Base-by-base conservation (phyloP, 2,113 vertebrate genomes). In the Lipotes vexillifer region DNA sequence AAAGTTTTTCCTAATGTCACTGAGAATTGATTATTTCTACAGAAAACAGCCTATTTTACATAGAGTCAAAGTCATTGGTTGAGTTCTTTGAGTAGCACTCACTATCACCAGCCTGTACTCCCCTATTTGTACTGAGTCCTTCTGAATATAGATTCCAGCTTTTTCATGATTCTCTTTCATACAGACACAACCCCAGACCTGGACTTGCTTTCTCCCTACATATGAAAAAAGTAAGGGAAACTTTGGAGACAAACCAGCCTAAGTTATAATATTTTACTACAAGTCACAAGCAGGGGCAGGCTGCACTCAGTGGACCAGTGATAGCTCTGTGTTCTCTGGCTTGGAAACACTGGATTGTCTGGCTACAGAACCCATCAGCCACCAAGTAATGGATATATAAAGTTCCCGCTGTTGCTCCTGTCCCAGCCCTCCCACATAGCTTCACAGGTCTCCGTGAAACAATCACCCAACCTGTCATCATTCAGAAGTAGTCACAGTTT, bases 221-320 rank as follows among this genome's bases (percentile, higher is more conserved):
- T 57, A 93, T 75, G 41, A 94, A 94, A 90, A 90, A 31, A n/a
- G 3, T 88, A 31, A 83, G 18, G 49, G 29, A 25, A 90, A 17
- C 23, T 84, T 23, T 66, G 6, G 10, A 89, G 72, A 74, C 38
- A 61, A 94, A 78, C 8, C 15, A 61, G 23, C 71, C 38, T 95
- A 31, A 89, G 59, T 57, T 10, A 41, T 14, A 80, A 21, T 80
- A 44, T 59, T 75, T 92, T 74, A 77, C 72, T 88, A 3, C 69
- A 20, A 90, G 46, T 96, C 59, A 94, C 38, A 71, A 77, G 44
- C 88, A 99, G 98, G 98, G 99, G 21, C 97, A 99, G 96, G 98
- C 98, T 18, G 98, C 98, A 44, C 96, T 92, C 17, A 84, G 7
- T 0, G 33, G 38, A 38, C 49, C 46, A 72, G 21, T 14, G n/a